A percentile compares a stretch with the other conserved stretches of the same genome.
These are phyloP conservation scores for Nothocercus julius DNA, from an alignment of 2,113 vertebrate species.

Conservation along the genomic window DNA sequence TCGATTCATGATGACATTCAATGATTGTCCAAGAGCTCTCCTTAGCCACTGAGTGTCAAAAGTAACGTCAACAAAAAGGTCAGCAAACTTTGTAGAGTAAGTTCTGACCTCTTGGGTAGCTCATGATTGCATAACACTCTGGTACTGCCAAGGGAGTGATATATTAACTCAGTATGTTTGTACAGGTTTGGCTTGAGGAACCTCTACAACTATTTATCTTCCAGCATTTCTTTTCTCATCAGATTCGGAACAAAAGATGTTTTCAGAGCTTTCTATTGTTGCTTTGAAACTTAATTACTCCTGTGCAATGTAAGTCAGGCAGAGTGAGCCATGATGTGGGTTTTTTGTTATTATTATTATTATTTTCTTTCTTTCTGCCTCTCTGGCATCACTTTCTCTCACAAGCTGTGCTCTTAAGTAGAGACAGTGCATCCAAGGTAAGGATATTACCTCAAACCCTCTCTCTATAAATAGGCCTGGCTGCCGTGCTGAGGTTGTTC, in stretches of 20 bases:
- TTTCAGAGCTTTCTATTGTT: neutral
- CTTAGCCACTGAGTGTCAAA: neutral
- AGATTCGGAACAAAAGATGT: neutral
- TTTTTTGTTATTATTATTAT: neutral
- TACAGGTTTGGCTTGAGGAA: neutral
- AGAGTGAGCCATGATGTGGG: neutral
- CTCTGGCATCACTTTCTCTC: slow-evolving; percentile 51
- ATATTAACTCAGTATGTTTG: slow-evolving; percentile 5
- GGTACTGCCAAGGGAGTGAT: neutral
- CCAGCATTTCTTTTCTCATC: neutral
- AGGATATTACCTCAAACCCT: slow-evolving; percentile 59
- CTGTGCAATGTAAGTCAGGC: neutral
- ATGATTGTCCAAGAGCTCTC: neutral
- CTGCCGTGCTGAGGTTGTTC: slow-evolving; percentile 30
- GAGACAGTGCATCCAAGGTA: slow-evolving; percentile 62
- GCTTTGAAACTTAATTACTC: neutral
- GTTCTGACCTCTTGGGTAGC: slow-evolving; percentile 4
- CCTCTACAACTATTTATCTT: neutral
- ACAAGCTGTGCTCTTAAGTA: slow-evolving; percentile 35
- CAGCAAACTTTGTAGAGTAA: slow-evolving; percentile 28
- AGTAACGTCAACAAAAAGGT: slow-evolving; percentile 19
- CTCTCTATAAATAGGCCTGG: slow-evolving; percentile 72
- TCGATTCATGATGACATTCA: neutral
- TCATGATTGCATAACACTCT: neutral
- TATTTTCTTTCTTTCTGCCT: slow-evolving; percentile 25